Evolutionary conservation across 2,113 vertebrate species (phyloP), one percentile per base, ranked within the genome.

Genomic region (Mormyrus iriodes): DNA sequence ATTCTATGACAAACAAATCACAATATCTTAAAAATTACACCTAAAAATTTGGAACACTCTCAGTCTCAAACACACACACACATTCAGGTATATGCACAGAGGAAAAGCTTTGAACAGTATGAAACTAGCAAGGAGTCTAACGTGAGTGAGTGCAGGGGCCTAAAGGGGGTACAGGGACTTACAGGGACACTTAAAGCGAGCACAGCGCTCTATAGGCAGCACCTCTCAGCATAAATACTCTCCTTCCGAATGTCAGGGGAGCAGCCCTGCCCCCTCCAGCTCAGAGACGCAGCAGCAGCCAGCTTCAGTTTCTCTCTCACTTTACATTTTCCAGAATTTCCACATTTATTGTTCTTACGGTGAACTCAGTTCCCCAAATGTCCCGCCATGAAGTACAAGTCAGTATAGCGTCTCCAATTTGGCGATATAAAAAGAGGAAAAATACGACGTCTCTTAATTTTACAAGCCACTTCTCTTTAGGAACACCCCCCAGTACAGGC

Each of bases 361-460:
- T 51, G 44, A 44, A 49, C 91, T 91, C 93, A 92, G 94, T 90
- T 93, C 92, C 92, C 94, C 93, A 92, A 93, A 93, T 93, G 92
- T 93, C 94, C 95, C 91, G 94, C 95, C 92, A 94, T 95, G 94
- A 95, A 94, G 94, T 94, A 96, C 94, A 92, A 94, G 94, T 95
- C 93, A 53, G 35, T 85, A 53, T n/a, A 27, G 42, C 89, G 17
- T 65, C 88, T 87, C 90, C 90, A 90, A 91, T 91, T 88, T 83
- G 49, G 76, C 88, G 88, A 92, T 93, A 92, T 21, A 94, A 88
- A 93, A 94, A 94, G 93, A 92, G 94, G 91, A 90, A 90, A 88
- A 90, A 92, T 88, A 90, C n/a, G 88, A 82, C 95, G 94, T 88
- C 12, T 90, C 89, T 92, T 91, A 82, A 90, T 91, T 92, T 48